A percentile compares a stretch with the other conserved stretches of the same genome.
Conservation (phyloP, 2,888 invertebrate species). For the Agapostemon virescens region DNA sequence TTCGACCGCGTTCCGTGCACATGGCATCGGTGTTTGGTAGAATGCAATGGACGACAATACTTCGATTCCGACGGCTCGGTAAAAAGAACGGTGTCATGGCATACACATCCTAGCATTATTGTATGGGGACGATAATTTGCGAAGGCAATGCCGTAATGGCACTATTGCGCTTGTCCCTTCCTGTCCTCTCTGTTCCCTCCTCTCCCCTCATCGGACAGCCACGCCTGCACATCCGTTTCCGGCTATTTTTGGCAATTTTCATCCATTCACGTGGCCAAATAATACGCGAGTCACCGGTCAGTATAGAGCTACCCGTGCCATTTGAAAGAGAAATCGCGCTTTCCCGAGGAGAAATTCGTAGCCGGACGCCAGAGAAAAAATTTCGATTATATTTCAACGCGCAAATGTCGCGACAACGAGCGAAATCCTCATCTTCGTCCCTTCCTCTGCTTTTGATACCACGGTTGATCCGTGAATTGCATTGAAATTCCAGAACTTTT, state of each 20-base stretch:
- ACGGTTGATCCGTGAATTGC: slow-evolving; percentile 20
- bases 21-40: slow-evolving; percentile 24
- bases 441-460: not conserved
- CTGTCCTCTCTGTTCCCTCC: not conserved
- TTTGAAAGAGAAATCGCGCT: slow-evolving; percentile 66
- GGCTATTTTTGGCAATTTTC: slow-evolving; percentile 75
- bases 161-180: slow-evolving; percentile 35
- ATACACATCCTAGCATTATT: slow-evolving; percentile 36
- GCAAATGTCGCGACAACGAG: slow-evolving; percentile 54
- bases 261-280: slow-evolving; percentile 65
- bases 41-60: slow-evolving; percentile 32
- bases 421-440: slow-evolving; percentile 60
- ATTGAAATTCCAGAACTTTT: slow-evolving; percentile 15
- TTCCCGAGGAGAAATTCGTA: slow-evolving; percentile 49
- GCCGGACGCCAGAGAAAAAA: slow-evolving; percentile 33
- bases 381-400: slow-evolving; percentile 54
- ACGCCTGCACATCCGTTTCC: slow-evolving; percentile 67
- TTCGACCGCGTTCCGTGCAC: not conserved
- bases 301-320: slow-evolving; percentile 32
- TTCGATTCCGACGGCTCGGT: slow-evolving; percentile 19
- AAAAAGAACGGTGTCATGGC: slow-evolving; percentile 34
- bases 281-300: slow-evolving; percentile 50
- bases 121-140: slow-evolving; percentile 56
- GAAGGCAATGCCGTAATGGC: slow-evolving; percentile 60
- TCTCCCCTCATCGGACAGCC: slow-evolving; percentile 41